Conservation (phyloP, 1,140 invertebrate species). For the Linepithema humile region DNA sequence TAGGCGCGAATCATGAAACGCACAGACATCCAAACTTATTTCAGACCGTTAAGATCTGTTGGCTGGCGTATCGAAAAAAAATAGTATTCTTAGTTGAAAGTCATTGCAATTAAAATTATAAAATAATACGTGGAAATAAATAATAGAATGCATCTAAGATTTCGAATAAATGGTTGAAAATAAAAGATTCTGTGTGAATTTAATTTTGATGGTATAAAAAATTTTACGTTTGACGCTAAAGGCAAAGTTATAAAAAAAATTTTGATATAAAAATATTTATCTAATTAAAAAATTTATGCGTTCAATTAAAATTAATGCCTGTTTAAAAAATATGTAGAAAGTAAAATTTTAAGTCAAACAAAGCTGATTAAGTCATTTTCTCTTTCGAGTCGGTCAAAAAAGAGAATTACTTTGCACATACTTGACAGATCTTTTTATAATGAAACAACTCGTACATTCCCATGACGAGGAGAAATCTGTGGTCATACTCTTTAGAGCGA, state of each 20-base stretch:
- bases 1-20: constrained; percentile 42
- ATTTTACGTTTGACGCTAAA: background rate
- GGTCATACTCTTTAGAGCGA: constrained; percentile 48
- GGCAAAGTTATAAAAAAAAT: background rate
- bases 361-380: too few relatives aligned
- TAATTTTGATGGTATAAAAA: background rate
- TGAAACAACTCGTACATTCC: constrained; percentile 3
- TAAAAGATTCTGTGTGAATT: background rate
- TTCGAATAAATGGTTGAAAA: background rate
- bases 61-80: background rate
- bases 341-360: background rate
- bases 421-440: background rate
- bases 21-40: background rate
- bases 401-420: too few relatives aligned
- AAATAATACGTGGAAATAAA: background rate
- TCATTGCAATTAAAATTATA: background rate
- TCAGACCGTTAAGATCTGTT: background rate
- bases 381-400: too few relatives aligned
- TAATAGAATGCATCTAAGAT: background rate
- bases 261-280: background rate
- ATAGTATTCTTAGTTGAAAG: background rate
- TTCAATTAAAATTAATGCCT: too few relatives aligned
- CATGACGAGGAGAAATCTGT: constrained; percentile 48
- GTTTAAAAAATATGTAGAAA: too few relatives aligned
- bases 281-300: background rate